Conservation (phyloP, 2,888 invertebrate genomes). For the Oligia latruncula region DNA sequence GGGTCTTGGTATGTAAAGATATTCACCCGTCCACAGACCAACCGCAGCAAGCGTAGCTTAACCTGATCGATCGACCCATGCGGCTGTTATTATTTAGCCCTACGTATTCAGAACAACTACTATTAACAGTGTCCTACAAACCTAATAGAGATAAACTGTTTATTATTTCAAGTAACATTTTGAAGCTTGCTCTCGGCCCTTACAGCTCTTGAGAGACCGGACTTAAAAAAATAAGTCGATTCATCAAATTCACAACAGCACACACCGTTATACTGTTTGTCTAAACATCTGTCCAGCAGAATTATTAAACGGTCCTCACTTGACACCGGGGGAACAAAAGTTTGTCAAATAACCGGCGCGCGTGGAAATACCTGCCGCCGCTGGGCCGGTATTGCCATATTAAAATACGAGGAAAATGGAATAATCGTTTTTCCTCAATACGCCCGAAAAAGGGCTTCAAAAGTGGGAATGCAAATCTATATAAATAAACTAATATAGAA, state of each 20-base stretch:
- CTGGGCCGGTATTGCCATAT: constrained; percentile 29
- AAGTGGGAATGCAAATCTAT: background rate
- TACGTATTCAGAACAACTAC: background rate
- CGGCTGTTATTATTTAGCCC: no score
- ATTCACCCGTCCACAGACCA: no score
- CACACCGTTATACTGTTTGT: background rate
- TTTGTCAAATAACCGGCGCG: constrained; percentile 51
- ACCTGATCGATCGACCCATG: no score
- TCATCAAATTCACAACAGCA: constrained; percentile 1
- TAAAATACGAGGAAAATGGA: constrained; percentile 3
- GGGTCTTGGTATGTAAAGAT: no score
- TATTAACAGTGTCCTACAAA: background rate
- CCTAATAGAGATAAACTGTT: background rate
- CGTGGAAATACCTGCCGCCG: constrained; percentile 29
- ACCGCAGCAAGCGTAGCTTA: no score
- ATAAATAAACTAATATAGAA: background rate
- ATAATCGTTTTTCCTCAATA: background rate
- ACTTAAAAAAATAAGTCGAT: background rate
- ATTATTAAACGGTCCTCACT: constrained; percentile 42
- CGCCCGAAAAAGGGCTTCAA: background rate
- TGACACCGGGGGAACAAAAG: constrained; percentile 53
- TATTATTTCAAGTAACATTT: background rate
- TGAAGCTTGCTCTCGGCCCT: background rate
- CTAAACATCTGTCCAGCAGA: constrained; percentile 30
- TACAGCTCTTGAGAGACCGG: background rate